Conservation (phyloP, 2,888 invertebrate species). For the Brenthis ino region DNA sequence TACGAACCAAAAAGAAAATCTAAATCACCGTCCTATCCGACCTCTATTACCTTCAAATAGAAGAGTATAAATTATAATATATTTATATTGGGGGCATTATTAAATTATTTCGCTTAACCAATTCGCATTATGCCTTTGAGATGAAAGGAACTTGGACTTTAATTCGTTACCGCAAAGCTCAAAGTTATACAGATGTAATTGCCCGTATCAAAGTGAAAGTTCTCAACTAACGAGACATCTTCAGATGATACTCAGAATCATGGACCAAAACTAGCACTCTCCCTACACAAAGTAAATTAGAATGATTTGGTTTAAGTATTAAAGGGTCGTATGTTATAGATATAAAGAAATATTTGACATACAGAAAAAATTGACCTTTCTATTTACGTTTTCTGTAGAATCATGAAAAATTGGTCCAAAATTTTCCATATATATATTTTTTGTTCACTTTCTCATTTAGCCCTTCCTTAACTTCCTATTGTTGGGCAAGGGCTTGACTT, state of each 20-base stretch:
- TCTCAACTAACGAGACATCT: constrained; percentile 61
- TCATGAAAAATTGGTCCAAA: too few relatives aligned
- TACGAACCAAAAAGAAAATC: background rate
- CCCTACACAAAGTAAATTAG: constrained; percentile 38
- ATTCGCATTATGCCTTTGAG: constrained; percentile 10
- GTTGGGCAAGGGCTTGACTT: too few relatives aligned
- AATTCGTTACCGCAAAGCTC: constrained; percentile 25
- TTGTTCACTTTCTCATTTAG: too few relatives aligned
- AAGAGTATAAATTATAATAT: constrained; percentile 7
- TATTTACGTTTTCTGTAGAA: too few relatives aligned
- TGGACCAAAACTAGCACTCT: constrained; percentile 38
- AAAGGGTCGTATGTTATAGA: too few relatives aligned
- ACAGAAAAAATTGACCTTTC: too few relatives aligned
- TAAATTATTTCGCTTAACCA: constrained; percentile 21
- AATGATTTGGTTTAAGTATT: constrained; percentile 7
- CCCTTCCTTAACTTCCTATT: too few relatives aligned
- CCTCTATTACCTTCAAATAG: background rate
- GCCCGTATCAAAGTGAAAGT: constrained; percentile 60
- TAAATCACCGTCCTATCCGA: background rate
- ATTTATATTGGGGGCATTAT: constrained; percentile 18
- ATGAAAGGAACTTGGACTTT: constrained; percentile 29
- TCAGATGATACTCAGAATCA: constrained; percentile 69
- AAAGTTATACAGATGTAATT: constrained; percentile 30
- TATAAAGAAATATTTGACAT: too few relatives aligned
- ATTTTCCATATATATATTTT: too few relatives aligned